Evolutionary conservation across 2,888 invertebrate species (phyloP).

Genomic region (Geotrupes spiniger): DNA sequence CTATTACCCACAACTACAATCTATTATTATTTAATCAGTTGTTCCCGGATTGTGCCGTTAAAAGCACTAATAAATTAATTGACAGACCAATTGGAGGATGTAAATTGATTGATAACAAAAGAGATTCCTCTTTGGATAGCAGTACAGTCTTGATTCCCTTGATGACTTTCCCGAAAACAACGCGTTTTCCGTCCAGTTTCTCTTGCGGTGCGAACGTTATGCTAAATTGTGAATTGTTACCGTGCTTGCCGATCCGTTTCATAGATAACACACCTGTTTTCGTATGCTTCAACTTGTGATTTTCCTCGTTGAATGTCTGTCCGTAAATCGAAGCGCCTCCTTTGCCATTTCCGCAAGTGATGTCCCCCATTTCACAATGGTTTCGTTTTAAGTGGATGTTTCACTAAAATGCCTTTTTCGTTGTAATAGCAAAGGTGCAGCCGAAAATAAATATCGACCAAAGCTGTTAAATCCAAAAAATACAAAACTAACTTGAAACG

Average conservation of each 20-base stretch:
- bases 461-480: too few relatives aligned
- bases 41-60: conserved; percentile 57
- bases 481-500: too few relatives aligned
- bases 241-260: conserved; percentile 42
- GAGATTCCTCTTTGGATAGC: conserved; percentile 37
- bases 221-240: conserved; percentile 54
- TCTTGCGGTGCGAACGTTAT: conserved; percentile 50
- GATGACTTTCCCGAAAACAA: conserved; percentile 54
- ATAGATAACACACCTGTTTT: conserved; percentile 51
- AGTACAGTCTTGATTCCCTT: conserved; percentile 42
- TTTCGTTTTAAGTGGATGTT: too few relatives aligned
- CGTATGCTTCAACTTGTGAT: conserved; percentile 49
- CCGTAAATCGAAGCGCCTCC: conserved; percentile 55
- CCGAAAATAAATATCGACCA: too few relatives aligned
- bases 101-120: conserved; percentile 35
- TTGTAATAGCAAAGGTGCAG: too few relatives aligned
- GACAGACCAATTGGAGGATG: conserved; percentile 34
- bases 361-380: conserved; percentile 57
- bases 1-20: conserved; percentile 73
- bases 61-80: conserved; percentile 8
- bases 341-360: conserved; percentile 52
- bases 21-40: conserved; percentile 72
- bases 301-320: conserved; percentile 50
- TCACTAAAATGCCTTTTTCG: too few relatives aligned
- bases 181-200: conserved; percentile 49